Conservation (phyloP, 1,140 invertebrate genomes). For the Galendromus occidentalis region DNA sequence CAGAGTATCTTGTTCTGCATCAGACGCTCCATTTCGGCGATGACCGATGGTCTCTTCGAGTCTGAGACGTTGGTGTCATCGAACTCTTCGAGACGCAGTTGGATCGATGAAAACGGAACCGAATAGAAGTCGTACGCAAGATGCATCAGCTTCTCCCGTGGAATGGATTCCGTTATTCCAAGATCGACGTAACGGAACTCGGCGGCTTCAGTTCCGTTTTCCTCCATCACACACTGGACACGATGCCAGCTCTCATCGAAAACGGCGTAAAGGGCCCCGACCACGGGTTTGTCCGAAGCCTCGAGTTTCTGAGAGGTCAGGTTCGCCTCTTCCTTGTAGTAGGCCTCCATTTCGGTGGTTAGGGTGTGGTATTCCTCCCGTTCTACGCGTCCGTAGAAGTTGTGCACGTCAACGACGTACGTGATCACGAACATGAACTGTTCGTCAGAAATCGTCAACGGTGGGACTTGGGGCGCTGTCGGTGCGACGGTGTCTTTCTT, state of each 20-base stretch:
- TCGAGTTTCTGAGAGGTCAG: not conserved
- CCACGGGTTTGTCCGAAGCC: not conserved
- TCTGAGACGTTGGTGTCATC: not conserved
- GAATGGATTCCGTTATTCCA: not conserved
- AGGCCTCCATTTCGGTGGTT: not conserved
- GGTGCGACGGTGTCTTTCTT: not conserved
- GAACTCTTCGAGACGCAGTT: not conserved
- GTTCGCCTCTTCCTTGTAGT: not conserved
- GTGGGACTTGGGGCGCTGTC: not conserved
- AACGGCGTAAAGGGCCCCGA: not conserved
- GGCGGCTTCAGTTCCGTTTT: not conserved
- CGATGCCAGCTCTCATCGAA: slow-evolving; percentile 9
- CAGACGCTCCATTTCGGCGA: not conserved
- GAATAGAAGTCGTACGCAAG: not conserved
- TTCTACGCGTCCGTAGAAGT: slow-evolving; percentile 9
- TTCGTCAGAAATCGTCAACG: slow-evolving; percentile 1
- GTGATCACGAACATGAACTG: slow-evolving; percentile 8
- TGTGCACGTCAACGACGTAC: not conserved
- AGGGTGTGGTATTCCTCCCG: slow-evolving; percentile 4
- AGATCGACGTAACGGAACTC: slow-evolving; percentile 8
- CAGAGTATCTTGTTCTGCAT: slow-evolving; percentile 4
- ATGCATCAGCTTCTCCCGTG: slow-evolving; percentile 5
- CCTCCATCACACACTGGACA: not conserved
- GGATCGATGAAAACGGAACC: not conserved
- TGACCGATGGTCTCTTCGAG: not conserved